These are phyloP conservation scores for Triplophysa dalaica DNA, from an alignment of 2,113 vertebrate species.

Conservation along the genomic window DNA sequence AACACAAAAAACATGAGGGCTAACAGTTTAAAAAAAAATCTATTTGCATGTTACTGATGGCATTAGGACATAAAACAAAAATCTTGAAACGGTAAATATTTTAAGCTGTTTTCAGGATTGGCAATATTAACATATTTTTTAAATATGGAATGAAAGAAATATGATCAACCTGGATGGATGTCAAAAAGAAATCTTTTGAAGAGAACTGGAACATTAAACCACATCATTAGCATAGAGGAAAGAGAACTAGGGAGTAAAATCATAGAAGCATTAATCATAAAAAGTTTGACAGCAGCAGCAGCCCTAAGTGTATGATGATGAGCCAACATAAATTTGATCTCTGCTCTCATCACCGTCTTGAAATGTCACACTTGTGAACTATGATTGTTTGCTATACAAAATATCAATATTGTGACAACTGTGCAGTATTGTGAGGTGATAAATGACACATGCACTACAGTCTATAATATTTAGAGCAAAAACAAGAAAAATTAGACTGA, in stretches of 20 bases:
- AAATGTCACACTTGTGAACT: constrained; percentile 39
- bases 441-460: background rate
- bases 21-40: background rate
- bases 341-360: constrained; percentile 44
- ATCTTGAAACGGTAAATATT: background rate
- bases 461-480: constrained; percentile 3
- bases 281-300: constrained; percentile 30
- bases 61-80: background rate
- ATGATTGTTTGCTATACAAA: constrained; percentile 35
- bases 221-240: constrained; percentile 53
- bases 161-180: constrained; percentile 36
- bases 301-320: constrained; percentile 43
- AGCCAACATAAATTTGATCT: constrained; percentile 46
- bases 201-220: constrained; percentile 38
- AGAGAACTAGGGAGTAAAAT: constrained; percentile 51
- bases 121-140: constrained; percentile 15
- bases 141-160: constrained; percentile 21
- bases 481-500: background rate
- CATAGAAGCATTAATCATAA: constrained; percentile 49
- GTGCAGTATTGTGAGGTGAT: constrained; percentile 12
- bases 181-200: constrained; percentile 42
- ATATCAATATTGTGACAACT: constrained; percentile 50
- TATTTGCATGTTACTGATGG: background rate
- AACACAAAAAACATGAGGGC: too few species aligned
- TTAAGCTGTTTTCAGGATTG: background rate